Conservation (phyloP, 2,797 vertebrate species). For the Sorex maritimensis region DNA sequence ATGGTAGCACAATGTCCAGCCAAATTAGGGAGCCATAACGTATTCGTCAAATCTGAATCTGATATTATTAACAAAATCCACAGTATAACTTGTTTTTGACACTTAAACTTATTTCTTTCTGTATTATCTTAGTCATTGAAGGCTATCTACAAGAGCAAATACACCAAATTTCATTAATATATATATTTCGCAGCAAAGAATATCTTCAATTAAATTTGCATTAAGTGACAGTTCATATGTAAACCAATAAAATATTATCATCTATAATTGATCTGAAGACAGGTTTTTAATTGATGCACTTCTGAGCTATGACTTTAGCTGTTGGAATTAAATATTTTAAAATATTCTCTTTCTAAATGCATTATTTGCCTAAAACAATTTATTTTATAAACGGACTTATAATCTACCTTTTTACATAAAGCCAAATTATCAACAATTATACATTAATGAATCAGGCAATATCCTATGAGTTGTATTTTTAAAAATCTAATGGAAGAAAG, state of each 20-base stretch:
- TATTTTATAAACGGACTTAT: not conserved
- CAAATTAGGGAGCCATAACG: constrained; percentile 14
- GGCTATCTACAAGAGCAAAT: constrained; percentile 1
- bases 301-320: not conserved
- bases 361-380: constrained; percentile 21
- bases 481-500: constrained; percentile 48
- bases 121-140: not conserved
- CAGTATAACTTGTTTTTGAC: constrained; percentile 47
- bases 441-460: no score
- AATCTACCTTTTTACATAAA: not conserved
- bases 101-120: constrained; percentile 56
- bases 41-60: constrained; percentile 20
- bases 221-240: constrained; percentile 58
- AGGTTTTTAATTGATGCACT: constrained; percentile 52
- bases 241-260: constrained; percentile 60
- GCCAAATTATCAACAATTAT: no score
- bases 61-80: constrained; percentile 36
- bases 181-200: not conserved
- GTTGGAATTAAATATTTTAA: constrained; percentile 51
- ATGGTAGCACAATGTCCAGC: constrained; percentile 16
- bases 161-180: constrained; percentile 29
- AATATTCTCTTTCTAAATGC: constrained; percentile 29
- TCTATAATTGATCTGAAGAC: constrained; percentile 1
- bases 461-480: not conserved
- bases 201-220: constrained; percentile 52